phyloP scores from a whole-genome alignment of 1,140 invertebrate genomes.

The Apis laboriosa region DNA sequence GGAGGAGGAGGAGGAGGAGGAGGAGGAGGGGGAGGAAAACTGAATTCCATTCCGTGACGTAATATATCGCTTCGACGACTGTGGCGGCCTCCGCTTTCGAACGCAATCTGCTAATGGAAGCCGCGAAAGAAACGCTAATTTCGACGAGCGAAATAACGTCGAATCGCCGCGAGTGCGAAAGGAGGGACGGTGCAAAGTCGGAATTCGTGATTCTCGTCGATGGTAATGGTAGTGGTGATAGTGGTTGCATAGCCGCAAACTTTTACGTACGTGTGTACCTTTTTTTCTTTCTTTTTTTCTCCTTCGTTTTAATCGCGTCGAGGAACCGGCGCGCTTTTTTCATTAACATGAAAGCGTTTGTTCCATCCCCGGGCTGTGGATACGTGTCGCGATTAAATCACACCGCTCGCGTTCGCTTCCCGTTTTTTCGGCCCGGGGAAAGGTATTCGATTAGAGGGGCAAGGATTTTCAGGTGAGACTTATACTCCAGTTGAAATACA shows the following conservation, averaged over 20 bases:
- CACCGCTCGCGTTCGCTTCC: constrained; percentile 6
- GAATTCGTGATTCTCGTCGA: not conserved
- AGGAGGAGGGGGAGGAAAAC: not conserved
- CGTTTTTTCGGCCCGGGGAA: not conserved
- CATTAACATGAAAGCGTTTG: constrained; percentile 29
- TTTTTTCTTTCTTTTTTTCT: not conserved
- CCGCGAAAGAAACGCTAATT: constrained; percentile 19
- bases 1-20: not conserved
- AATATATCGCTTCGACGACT: not conserved
- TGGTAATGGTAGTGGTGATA: no score
- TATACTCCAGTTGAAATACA: constrained; percentile 70
- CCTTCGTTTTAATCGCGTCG: not conserved
- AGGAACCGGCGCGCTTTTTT: constrained; percentile 16
- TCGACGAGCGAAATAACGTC: not conserved
- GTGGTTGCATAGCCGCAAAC: not conserved
- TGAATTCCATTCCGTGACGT: not conserved
- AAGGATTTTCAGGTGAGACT: constrained; percentile 68
- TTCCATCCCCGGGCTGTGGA: not conserved
- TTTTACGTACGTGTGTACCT: not conserved
- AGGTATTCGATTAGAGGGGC: constrained; percentile 68
- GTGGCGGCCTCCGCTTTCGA: not conserved
- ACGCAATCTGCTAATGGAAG: constrained; percentile 42
- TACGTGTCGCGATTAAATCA: constrained; percentile 44
- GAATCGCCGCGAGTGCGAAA: not conserved
- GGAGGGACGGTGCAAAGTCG: not conserved